These are phyloP conservation scores for Caenorhabditis imperialis DNA, from an alignment of 2,888 invertebrate genomes.

Conservation along the genomic window DNA sequence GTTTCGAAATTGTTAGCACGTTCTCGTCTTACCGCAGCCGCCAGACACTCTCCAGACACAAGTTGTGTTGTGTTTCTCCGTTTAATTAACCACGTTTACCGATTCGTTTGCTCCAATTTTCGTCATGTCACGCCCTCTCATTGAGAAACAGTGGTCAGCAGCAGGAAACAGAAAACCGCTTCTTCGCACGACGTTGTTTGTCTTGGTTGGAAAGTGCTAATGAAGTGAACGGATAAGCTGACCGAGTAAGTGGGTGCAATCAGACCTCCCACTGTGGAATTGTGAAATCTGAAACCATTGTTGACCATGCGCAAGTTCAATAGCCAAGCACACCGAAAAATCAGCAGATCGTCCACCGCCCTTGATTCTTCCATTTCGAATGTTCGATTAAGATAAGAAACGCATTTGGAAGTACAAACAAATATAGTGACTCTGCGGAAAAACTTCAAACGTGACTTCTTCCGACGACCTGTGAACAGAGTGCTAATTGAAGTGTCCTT, in stretches of 20 bases:
- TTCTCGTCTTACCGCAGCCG: slow-evolving; percentile 27
- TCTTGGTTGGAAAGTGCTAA: slow-evolving; percentile 28
- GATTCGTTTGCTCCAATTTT: slow-evolving; percentile 51
- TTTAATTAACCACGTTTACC: slow-evolving; percentile 56
- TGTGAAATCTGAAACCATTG: slow-evolving; percentile 21
- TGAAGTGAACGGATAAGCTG: slow-evolving; percentile 19
- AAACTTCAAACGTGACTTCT: slow-evolving; percentile 37
- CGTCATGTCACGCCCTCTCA: slow-evolving; percentile 10
- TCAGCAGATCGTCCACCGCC: slow-evolving; percentile 16
- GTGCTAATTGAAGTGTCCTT: slow-evolving; percentile 42
- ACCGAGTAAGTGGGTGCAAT: slow-evolving; percentile 23
- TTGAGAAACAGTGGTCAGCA: slow-evolving; percentile 7
- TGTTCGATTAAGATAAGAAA: neutral
- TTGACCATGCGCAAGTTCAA: slow-evolving; percentile 4
- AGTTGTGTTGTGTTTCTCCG: slow-evolving; percentile 34
- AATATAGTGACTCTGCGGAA: slow-evolving; percentile 28
- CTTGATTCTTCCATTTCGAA: neutral
- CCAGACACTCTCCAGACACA: slow-evolving; percentile 18
- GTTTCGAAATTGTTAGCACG: slow-evolving; percentile 54
- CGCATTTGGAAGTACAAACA: slow-evolving; percentile 40
- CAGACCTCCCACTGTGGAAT: slow-evolving; percentile 42
- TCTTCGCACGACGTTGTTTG: slow-evolving; percentile 42
- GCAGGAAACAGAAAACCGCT: no score
- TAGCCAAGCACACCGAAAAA: neutral
- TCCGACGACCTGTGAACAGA: slow-evolving; percentile 18